Percentiles rank a stretch among this genome's conserved stretches.
Evolutionary conservation across 2,113 vertebrate species (phyloP).

Genomic region (Odobenus rosmarus): DNA sequence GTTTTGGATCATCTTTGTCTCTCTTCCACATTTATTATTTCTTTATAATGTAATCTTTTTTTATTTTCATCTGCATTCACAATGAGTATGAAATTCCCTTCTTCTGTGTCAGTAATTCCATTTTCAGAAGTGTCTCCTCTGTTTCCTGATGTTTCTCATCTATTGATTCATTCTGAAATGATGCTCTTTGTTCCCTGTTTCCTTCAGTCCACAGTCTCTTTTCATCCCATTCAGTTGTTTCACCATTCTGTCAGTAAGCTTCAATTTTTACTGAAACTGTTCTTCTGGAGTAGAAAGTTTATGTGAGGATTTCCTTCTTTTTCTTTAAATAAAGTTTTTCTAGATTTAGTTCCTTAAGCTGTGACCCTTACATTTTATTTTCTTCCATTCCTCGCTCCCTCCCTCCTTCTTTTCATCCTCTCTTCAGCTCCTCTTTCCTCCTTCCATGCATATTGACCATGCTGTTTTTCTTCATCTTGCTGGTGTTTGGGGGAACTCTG

Average conservation of each 20-base stretch:
- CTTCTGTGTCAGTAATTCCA: not conserved
- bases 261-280: not conserved
- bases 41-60: constrained; percentile 27
- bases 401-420: not conserved
- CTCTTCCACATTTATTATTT: not conserved
- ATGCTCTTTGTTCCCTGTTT: not conserved
- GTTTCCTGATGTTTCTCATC: constrained; percentile 28
- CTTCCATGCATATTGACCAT: not conserved
- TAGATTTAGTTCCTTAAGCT: not conserved
- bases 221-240: constrained; percentile 20
- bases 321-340: not conserved
- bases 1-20: constrained; percentile 40
- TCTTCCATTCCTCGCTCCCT: not conserved
- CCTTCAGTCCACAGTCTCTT: not conserved
- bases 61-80: not conserved
- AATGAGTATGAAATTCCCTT: not conserved
- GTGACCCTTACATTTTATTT: not conserved
- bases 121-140: constrained; percentile 9
- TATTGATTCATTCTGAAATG: constrained; percentile 38
- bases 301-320: not conserved
- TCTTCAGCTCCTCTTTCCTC: not conserved
- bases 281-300: not conserved
- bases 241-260: constrained; percentile 28
- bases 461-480: not conserved
- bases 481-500: constrained; percentile 7